Percentiles rank a stretch among this genome's conserved stretches.
These are phyloP conservation scores for Malachius bipustulatus DNA, from an alignment of 2,888 invertebrate species.

Conservation along the genomic window DNA sequence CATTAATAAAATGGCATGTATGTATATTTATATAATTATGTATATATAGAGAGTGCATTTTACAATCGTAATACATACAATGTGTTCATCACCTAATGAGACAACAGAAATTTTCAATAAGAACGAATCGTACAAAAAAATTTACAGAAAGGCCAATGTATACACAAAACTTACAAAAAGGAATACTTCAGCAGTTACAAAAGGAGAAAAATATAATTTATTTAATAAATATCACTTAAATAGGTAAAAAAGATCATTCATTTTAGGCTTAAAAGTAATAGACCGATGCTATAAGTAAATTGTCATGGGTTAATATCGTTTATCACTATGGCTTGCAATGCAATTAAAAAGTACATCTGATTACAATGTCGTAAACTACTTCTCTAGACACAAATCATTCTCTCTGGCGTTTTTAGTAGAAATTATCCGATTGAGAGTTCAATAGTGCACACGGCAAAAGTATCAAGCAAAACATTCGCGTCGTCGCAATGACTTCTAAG, in stretches of 20 bases:
- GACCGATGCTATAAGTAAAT: conserved; percentile 13
- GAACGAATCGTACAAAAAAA: conserved; percentile 16
- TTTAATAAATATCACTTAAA: conserved; percentile 5
- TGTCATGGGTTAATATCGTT: conserved; percentile 19
- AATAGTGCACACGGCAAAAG: no score
- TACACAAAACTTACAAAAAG: neutral
- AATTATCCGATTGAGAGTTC: no score
- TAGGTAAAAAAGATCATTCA: neutral
- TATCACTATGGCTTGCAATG: conserved; percentile 33
- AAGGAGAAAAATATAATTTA: conserved; percentile 7
- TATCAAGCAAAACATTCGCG: no score
- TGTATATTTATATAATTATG: conserved; percentile 34
- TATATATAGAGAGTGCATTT: conserved; percentile 35
- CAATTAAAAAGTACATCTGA: conserved; percentile 34
- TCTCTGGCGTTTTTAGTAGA: conserved; percentile 26
- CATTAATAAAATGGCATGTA: conserved; percentile 32
- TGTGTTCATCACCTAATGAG: conserved; percentile 32
- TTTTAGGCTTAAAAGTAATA: neutral
- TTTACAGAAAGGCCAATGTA: conserved; percentile 12
- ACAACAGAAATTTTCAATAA: conserved; percentile 20
- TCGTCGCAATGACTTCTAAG: no score
- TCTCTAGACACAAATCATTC: conserved; percentile 34
- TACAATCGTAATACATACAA: conserved; percentile 38
- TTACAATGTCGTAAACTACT: conserved; percentile 34
- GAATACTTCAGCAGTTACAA: neutral